Percentiles rank a stretch among this genome's conserved stretches.
Evolutionary conservation across 2,113 vertebrate species (phyloP).

Genomic region (Rhea pennata): DNA sequence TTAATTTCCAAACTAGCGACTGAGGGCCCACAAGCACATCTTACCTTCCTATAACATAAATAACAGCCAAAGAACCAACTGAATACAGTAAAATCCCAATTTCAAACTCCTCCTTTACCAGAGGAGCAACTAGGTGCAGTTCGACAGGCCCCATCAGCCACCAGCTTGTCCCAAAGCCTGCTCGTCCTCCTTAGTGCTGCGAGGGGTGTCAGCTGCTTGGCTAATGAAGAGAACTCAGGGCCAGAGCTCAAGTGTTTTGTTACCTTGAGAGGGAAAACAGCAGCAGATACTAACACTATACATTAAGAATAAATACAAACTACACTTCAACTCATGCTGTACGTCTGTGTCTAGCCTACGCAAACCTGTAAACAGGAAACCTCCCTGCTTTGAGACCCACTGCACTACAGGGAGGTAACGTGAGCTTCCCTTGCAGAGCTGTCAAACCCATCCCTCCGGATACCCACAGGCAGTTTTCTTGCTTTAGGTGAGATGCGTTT

Average conservation of each 20-base stretch:
- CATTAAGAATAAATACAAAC: constrained; percentile 25
- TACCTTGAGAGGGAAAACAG: neutral
- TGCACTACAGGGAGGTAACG: neutral
- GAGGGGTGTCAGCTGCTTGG: neutral
- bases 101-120: neutral
- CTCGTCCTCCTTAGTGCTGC: rapidly evolving
- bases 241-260: neutral
- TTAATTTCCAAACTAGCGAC: neutral
- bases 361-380: neutral
- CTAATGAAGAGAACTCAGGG: neutral
- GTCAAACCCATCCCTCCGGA: neutral
- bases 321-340: constrained; percentile 12
- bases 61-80: neutral
- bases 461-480: neutral
- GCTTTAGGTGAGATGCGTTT: rapidly evolving
- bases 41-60: neutral
- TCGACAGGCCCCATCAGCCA: neutral
- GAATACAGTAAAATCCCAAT: neutral
- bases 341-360: neutral
- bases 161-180: neutral
- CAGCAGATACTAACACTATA: constrained; percentile 29
- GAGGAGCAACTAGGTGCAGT: neutral
- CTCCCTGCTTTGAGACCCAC: neutral
- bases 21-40: neutral
- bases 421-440: neutral